Conservation (phyloP, 64 coral and sea anemone genomes). For the Pachyseris speciosa region DNA sequence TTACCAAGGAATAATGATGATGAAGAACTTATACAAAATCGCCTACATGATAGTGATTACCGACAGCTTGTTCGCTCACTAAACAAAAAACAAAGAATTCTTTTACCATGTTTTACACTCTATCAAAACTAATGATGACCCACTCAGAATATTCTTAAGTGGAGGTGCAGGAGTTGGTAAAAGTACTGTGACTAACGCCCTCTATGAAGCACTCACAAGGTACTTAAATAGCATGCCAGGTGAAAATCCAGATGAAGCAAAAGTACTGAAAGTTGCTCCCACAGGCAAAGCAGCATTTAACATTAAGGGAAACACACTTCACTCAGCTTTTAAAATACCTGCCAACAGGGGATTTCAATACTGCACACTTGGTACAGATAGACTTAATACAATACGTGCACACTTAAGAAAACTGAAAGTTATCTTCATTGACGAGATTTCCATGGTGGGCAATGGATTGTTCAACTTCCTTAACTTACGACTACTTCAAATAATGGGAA, state of each 20-base stretch:
- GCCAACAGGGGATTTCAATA: slow-evolving; percentile 30
- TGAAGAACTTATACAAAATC: not conserved
- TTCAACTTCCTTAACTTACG: no score
- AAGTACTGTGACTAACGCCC: slow-evolving; percentile 21
- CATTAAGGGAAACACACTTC: slow-evolving; percentile 25
- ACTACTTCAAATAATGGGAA: no score
- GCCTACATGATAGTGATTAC: not conserved
- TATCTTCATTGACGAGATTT: no score
- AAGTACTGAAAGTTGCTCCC: slow-evolving; percentile 36
- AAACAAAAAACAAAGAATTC: slow-evolving; percentile 31
- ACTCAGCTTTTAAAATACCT: slow-evolving; percentile 38
- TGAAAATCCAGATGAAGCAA: slow-evolving; percentile 22
- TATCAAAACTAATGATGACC: slow-evolving; percentile 41
- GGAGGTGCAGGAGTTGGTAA: slow-evolving; percentile 52
- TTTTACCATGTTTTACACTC: slow-evolving; percentile 48
- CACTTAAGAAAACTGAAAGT: slow-evolving; percentile 44
- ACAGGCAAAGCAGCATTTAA: slow-evolving; percentile 54
- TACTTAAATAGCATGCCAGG: slow-evolving; percentile 9
- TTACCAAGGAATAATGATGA: slow-evolving; percentile 11
- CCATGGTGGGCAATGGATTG: no score
- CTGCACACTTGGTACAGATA: slow-evolving; percentile 27
- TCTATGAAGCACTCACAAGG: slow-evolving; percentile 44
- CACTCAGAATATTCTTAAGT: slow-evolving; percentile 27
- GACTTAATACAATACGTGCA: slow-evolving; percentile 59
- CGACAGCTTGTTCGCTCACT: slow-evolving; percentile 8